Evolutionary conservation across 1,140 invertebrate genomes (phyloP).

Genomic region (Pomacea maculata): DNA sequence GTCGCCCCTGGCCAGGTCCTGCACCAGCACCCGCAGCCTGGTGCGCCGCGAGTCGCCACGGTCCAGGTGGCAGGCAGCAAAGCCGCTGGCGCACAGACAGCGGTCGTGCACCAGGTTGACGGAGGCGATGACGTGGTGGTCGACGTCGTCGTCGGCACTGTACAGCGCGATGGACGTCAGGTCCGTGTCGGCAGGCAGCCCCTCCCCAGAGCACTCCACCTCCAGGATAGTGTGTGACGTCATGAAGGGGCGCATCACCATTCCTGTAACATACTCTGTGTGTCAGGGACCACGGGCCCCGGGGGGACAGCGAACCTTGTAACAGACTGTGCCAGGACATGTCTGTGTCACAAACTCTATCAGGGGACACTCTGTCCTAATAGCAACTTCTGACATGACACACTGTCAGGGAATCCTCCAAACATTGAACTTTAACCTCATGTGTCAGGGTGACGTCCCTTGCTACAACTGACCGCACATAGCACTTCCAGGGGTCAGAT

Average conservation of each 20-base stretch:
- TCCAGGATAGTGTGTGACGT: constrained; percentile 5
- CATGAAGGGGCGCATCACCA: background rate
- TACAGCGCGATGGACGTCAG: constrained; percentile 13
- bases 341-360: too few relatives aligned
- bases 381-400: too few relatives aligned
- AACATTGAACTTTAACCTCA: too few relatives aligned
- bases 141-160: background rate
- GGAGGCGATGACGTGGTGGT: constrained; percentile 5
- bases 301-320: too few relatives aligned
- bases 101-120: constrained; percentile 8
- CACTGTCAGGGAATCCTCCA: too few relatives aligned
- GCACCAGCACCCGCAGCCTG: background rate
- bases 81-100: constrained; percentile 5
- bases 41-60: background rate
- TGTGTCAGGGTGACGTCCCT: too few relatives aligned
- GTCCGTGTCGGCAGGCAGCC: constrained; percentile 5
- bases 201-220: constrained; percentile 15
- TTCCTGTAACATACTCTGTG: background rate
- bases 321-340: too few relatives aligned
- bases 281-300: too few relatives aligned
- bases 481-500: too few relatives aligned
- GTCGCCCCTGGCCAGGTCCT: background rate
- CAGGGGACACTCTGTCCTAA: too few relatives aligned
- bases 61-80: constrained; percentile 3
- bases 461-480: too few relatives aligned